phyloP scores from a whole-genome alignment of 2,888 invertebrate species.

The Julus scanicus region DNA sequence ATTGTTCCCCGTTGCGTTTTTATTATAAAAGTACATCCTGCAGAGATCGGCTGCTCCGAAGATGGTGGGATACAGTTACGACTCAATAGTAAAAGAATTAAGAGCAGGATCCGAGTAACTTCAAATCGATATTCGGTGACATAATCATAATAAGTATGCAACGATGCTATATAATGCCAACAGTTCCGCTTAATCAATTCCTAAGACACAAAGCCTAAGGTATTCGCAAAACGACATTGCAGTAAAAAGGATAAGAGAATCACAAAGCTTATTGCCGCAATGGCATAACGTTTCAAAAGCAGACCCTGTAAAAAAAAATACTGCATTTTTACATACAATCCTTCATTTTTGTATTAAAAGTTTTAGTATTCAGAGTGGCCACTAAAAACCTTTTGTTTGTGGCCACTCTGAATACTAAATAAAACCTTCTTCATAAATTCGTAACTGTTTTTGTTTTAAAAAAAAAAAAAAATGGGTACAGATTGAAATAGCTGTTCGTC shows the following conservation, averaged over 20 bases:
- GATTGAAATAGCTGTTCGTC: too few relatives aligned
- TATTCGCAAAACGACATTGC: not conserved
- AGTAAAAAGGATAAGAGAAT: not conserved
- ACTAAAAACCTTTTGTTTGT: too few relatives aligned
- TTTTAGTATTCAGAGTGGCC: too few relatives aligned
- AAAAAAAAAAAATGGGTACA: too few relatives aligned
- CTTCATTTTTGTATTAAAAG: too few relatives aligned
- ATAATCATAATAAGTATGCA: slow-evolving; percentile 33
- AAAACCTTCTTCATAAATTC: too few relatives aligned
- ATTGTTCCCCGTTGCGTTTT: slow-evolving; percentile 33
- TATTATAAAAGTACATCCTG: slow-evolving; percentile 33
- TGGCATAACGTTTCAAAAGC: not conserved
- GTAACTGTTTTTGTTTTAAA: too few relatives aligned
- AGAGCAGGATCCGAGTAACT: not conserved
- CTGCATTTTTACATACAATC: too few relatives aligned
- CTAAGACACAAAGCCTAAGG: not conserved
- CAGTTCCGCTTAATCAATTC: slow-evolving; percentile 26
- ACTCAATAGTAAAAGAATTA: not conserved
- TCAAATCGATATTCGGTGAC: not conserved
- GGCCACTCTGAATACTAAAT: too few relatives aligned
- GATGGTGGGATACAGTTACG: not conserved
- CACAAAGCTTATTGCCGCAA: not conserved
- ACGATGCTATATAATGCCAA: slow-evolving; percentile 15
- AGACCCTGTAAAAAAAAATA: not conserved
- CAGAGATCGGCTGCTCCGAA: not conserved